Evolutionary conservation across 1,140 invertebrate species (phyloP).

Genomic region (Bombus sibiricus): DNA sequence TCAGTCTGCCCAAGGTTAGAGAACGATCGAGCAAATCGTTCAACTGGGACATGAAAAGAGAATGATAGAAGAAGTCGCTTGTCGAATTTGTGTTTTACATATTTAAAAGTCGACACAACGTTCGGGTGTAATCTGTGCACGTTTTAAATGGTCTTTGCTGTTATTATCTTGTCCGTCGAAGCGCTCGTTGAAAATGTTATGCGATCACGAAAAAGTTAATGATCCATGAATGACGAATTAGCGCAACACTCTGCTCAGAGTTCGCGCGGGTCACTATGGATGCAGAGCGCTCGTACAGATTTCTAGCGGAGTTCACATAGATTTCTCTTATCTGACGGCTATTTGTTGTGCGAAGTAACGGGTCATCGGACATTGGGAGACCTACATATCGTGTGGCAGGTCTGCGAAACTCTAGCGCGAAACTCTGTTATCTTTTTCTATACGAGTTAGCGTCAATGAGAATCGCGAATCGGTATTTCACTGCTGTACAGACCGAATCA

Average conservation of each 20-base stretch:
- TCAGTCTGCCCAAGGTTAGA: neutral
- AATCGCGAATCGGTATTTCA: neutral
- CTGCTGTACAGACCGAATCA: neutral
- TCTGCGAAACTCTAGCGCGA: conserved; percentile 8
- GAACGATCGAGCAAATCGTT: neutral
- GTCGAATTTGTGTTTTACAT: neutral
- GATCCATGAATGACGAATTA: conserved; percentile 37
- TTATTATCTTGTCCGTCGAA: neutral
- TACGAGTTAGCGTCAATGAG: neutral
- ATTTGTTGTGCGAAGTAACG: conserved; percentile 34
- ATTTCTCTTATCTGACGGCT: conserved; percentile 29
- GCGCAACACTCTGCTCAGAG: neutral
- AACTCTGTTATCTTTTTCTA: neutral
- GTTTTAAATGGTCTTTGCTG: neutral
- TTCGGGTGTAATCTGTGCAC: neutral
- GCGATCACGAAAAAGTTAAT: conserved; percentile 1
- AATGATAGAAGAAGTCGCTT: no score
- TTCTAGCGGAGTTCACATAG: conserved; percentile 15
- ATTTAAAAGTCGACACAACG: neutral
- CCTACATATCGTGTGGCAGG: conserved; percentile 35
- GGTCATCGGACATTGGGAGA: conserved; percentile 33
- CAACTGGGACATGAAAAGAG: neutral
- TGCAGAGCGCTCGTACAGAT: conserved; percentile 10
- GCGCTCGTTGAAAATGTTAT: neutral
- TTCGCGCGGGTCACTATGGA: conserved; percentile 43